phyloP scores from a whole-genome alignment of 2,888 invertebrate genomes.

The Leptodirus hochenwartii region DNA sequence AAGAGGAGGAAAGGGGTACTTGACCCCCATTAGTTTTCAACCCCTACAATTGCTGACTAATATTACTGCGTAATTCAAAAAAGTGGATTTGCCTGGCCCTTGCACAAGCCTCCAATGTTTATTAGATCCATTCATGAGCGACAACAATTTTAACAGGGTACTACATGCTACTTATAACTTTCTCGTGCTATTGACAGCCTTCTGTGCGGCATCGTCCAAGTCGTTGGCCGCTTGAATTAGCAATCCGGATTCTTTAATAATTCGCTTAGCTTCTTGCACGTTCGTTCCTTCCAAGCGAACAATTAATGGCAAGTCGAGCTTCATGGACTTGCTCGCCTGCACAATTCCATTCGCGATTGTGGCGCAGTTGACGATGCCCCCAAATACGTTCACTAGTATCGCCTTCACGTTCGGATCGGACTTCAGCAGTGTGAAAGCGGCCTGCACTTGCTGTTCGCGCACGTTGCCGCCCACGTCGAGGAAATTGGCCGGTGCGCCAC shows the following conservation, averaged over 20 bases:
- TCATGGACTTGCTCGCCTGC: constrained; percentile 62
- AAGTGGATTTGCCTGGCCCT: no score
- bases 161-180: no score
- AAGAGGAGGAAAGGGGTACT: no score
- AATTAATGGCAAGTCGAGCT: constrained; percentile 72
- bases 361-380: constrained; percentile 96
- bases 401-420: constrained; percentile 79
- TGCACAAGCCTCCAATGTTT: no score
- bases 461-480: constrained; percentile 95
- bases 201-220: constrained; percentile 84
- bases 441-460: constrained; percentile 80
- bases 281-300: constrained; percentile 95
- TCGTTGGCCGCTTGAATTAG: constrained; percentile 66
- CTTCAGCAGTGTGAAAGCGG: constrained; percentile 82
- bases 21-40: no score
- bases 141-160: no score
- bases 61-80: no score
- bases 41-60: no score
- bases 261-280: constrained; percentile 61
- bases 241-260: constrained; percentile 68
- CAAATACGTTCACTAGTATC: constrained; percentile 96
- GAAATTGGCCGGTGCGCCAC: constrained; percentile 96
- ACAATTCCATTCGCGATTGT: constrained; percentile 94
- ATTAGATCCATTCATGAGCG: no score
- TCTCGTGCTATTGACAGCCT: constrained; percentile 56